Base-by-base conservation (phyloP, 2,888 invertebrate species). In the Dorcus parallelipipedus region DNA sequence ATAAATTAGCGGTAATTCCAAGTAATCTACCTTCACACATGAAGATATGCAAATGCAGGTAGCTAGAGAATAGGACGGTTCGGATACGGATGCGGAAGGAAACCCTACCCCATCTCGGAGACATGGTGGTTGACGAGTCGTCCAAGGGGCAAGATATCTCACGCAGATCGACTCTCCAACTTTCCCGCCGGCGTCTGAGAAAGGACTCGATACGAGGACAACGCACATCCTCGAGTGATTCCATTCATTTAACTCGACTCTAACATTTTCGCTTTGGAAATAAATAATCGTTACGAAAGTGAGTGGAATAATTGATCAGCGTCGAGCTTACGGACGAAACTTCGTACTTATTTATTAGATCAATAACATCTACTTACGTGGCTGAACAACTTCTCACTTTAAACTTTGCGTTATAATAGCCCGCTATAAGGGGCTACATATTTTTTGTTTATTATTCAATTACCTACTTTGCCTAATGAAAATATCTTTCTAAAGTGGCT, bases 81-180 rank as follows among this genome's bases (percentile, higher is more conserved):
- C 26, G 60, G 58, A 60, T 58, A 43, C 60, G 60, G 60, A 60
- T 60, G 57, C 60, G 60, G 60, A 60, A 60, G 60, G 60, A 60
- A 60, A 60, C 58, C 60, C 60, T 60, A 60, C 69, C 70, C 69
- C 69, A 66, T 69, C 64, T 65, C 67, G 71, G 72, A 71, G 73
- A 73, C 72, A 73, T 71, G 73, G 74, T 73, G 74, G 74, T 73
- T 74, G 65, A 69, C 64, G 61, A 48, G 73, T 71, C 73, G 64
- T 68, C 64, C 62, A 47, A 62, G 60, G 60, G 62, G 55, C 55
- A 68, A 69, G 68, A 71, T 72, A 74, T 76, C 76, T 76, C 75
- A 75, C 75, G 75, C 71, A 67, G 74, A 74, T 75, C 74, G 68
- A 52, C 64, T 66, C 66, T 45, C 45, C 23, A 45, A 33, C 26